Conservation (phyloP, 2,888 invertebrate species). For the Philereme vetulata region DNA sequence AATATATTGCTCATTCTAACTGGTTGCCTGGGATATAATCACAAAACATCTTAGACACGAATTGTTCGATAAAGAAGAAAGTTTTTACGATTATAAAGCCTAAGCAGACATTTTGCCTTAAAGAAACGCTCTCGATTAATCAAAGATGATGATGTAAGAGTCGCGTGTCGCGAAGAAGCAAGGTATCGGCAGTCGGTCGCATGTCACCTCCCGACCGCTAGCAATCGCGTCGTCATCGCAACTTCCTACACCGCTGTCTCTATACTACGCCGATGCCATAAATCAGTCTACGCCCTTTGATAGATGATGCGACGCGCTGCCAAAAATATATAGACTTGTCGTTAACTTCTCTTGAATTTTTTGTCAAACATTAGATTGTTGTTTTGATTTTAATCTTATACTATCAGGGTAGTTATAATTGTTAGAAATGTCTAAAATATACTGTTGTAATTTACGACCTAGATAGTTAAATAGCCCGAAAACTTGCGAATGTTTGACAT, state of each 20-base stretch:
- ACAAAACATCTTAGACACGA: no score
- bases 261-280: constrained; percentile 69
- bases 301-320: constrained; percentile 64
- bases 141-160: constrained; percentile 51
- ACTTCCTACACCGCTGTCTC: constrained; percentile 69
- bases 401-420: neutral
- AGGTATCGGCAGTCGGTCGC: constrained; percentile 49
- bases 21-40: no score
- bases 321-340: constrained; percentile 56
- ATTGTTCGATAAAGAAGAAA: neutral
- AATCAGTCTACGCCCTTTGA: constrained; percentile 76
- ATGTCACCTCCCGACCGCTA: constrained; percentile 60
- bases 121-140: constrained; percentile 46
- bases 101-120: constrained; percentile 3
- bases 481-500: constrained; percentile 23
- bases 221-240: constrained; percentile 76
- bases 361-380: neutral
- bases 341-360: constrained; percentile 39
- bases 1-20: no score
- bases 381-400: neutral
- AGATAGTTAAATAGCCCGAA: constrained; percentile 19
- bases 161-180: constrained; percentile 50
- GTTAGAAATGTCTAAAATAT: neutral
- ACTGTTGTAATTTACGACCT: constrained; percentile 15
- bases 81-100: constrained; percentile 3